Percentiles rank a stretch among this genome's conserved stretches.
Evolutionary conservation across 2,888 invertebrate species (phyloP).

Genomic region (Oeneis ivallda): DNA sequence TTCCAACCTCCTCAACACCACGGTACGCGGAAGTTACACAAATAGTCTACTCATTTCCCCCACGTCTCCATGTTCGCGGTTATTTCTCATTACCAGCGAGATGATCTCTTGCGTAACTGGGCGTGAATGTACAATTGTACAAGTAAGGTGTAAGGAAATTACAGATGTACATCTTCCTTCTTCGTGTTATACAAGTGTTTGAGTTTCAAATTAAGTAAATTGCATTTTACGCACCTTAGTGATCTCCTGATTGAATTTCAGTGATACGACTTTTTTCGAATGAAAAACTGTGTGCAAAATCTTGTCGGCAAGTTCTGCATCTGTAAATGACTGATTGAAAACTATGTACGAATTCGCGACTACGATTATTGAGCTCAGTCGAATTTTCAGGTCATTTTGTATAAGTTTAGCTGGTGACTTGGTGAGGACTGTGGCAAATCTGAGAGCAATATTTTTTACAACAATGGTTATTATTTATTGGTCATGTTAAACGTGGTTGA

Average conservation of each 20-base stretch:
- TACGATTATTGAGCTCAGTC: too few species aligned
- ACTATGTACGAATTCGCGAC: too few species aligned
- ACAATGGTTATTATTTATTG: too few species aligned
- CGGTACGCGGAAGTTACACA: constrained; percentile 24
- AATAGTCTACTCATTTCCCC: constrained; percentile 25
- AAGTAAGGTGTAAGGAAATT: constrained; percentile 7
- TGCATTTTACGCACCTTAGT: neutral
- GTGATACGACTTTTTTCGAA: too few species aligned
- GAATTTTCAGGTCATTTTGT: too few species aligned
- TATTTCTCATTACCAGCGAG: constrained; percentile 34
- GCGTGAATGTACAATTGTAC: constrained; percentile 17
- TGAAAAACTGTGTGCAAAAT: too few species aligned
- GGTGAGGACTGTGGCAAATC: too few species aligned
- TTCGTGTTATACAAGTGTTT: neutral
- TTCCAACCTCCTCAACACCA: neutral
- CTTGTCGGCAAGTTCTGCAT: too few species aligned
- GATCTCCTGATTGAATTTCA: neutral
- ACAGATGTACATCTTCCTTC: constrained; percentile 1
- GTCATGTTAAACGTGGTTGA: too few species aligned
- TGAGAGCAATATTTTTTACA: too few species aligned
- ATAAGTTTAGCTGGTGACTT: too few species aligned
- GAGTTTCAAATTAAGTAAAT: neutral
- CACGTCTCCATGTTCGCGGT: constrained; percentile 32
- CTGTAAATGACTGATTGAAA: too few species aligned
- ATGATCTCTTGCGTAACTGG: constrained; percentile 33